phyloP scores from a whole-genome alignment of 2,113 vertebrate genomes.

The Leucoraja erinaceus region DNA sequence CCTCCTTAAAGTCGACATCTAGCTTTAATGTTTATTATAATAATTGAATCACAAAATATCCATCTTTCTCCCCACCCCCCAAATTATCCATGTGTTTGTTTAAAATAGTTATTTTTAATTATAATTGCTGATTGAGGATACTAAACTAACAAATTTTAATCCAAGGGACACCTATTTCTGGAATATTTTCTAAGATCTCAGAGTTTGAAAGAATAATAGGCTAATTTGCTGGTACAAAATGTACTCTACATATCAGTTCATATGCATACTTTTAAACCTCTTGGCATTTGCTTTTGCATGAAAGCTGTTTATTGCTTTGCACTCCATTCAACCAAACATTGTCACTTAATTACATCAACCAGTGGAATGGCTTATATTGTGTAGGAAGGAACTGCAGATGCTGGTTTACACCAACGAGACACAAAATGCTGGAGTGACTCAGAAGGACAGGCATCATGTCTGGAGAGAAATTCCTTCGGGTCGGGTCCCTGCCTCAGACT shows the following conservation, averaged over 20 bases:
- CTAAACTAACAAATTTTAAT: background rate
- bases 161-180: background rate
- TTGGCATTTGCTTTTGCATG: background rate
- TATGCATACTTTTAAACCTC: conserved; percentile 20
- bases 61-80: background rate
- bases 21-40: background rate
- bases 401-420: no score
- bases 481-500: no score
- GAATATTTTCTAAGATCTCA: background rate
- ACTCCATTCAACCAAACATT: background rate
- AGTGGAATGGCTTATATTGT: no score
- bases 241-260: background rate
- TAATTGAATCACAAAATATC: background rate
- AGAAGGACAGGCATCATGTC: no score
- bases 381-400: no score
- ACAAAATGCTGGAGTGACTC: no score
- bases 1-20: no score
- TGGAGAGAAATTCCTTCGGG: no score
- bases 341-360: background rate
- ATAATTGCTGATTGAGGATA: background rate
- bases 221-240: background rate
- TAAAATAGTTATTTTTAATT: background rate
- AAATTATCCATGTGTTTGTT: background rate
- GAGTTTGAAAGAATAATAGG: background rate
- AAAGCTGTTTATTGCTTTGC: conserved; percentile 10